Percentiles rank a stretch among this genome's conserved stretches.
These are phyloP conservation scores for Dreissena rostriformis DNA, from an alignment of 1,140 invertebrate genomes.

Conservation along the genomic window DNA sequence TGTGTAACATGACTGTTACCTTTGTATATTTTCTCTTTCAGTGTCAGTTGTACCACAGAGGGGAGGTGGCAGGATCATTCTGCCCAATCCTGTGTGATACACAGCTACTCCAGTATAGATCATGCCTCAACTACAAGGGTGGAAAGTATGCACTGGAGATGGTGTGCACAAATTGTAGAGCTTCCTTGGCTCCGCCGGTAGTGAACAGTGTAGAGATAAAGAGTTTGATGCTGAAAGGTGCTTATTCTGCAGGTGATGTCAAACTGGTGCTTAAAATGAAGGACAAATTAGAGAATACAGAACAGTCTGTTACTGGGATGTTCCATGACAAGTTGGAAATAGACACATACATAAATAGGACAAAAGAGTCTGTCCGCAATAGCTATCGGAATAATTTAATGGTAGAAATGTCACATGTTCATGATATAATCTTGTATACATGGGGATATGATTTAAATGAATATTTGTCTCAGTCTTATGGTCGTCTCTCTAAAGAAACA, in stretches of 20 bases:
- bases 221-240: not conserved
- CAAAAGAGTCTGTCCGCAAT: conserved; percentile 49
- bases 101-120: conserved; percentile 56
- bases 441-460: conserved; percentile 63
- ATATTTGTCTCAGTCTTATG: conserved; percentile 49
- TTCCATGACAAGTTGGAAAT: conserved; percentile 11
- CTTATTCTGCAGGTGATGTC: conserved; percentile 40
- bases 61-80: conserved; percentile 68
- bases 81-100: conserved; percentile 69
- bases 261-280: conserved; percentile 63
- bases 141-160: conserved; percentile 74
- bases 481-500: conserved; percentile 9
- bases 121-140: conserved; percentile 69
- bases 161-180: conserved; percentile 48
- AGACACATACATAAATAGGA: not conserved
- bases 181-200: too few relatives aligned
- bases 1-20: not conserved
- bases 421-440: conserved; percentile 61
- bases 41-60: conserved; percentile 68
- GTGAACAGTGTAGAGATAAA: too few relatives aligned
- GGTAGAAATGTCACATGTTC: conserved; percentile 32
- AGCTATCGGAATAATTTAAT: conserved; percentile 37
- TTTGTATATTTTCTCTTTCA: conserved; percentile 57
- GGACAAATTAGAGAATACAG: conserved; percentile 16
- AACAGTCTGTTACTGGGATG: conserved; percentile 19